Conservation (phyloP, 2,113 vertebrate species). For the Reinhardtius hippoglossoides region DNA sequence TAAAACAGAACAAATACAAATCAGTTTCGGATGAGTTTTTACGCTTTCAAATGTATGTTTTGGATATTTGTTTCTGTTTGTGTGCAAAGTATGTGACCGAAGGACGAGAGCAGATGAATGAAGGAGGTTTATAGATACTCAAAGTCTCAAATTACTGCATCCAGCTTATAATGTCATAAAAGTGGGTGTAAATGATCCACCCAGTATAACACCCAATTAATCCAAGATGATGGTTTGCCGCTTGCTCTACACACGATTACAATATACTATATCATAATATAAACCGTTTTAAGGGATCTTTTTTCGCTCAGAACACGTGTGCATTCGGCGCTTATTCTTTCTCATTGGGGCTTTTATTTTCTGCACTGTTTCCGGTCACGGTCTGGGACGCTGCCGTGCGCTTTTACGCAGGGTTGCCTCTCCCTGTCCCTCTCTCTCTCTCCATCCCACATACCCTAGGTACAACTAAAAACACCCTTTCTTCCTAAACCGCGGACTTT, state of each 20-base stretch:
- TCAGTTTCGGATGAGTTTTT: background rate
- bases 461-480: background rate
- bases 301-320: background rate
- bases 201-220: no score
- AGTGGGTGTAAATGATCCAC: no score
- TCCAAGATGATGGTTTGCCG: no score
- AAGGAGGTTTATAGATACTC: background rate
- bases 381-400: background rate
- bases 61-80: background rate
- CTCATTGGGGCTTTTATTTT: slow-evolving; percentile 38
- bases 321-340: background rate
- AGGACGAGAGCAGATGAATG: background rate
- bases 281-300: no score
- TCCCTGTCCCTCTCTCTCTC: background rate
- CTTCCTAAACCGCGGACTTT: background rate
- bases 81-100: background rate
- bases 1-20: background rate
- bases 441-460: slow-evolving; percentile 15
- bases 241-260: background rate
- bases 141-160: background rate
- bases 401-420: slow-evolving; percentile 7
- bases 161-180: no score
- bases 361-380: background rate
- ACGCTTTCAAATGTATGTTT: background rate
- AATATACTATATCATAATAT: background rate